Conservation (phyloP, 2,888 invertebrate species). For the Oegoconia quadripuncta region DNA sequence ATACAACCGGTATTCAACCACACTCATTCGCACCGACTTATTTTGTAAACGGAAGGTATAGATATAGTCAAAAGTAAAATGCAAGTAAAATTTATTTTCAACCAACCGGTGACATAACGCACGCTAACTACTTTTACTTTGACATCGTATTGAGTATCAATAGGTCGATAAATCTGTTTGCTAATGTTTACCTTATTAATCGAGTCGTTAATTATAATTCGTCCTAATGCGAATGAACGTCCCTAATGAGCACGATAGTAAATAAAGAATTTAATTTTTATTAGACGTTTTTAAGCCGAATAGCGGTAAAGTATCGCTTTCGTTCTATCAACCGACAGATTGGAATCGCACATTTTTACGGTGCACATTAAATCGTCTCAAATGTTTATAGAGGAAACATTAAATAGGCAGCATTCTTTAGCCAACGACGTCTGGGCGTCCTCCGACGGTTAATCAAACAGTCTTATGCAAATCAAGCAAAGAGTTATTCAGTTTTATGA, state of each 20-base stretch:
- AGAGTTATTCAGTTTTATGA: slow-evolving; percentile 59
- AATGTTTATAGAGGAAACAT: slow-evolving; percentile 54
- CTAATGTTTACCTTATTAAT: slow-evolving; percentile 29
- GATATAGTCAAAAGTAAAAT: too few relatives aligned
- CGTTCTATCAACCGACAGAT: slow-evolving; percentile 43
- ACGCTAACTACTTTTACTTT: not conserved
- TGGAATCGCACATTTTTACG: slow-evolving; percentile 47
- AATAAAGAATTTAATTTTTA: slow-evolving; percentile 57
- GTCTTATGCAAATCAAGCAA: slow-evolving; percentile 64
- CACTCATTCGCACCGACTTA: too few relatives aligned
- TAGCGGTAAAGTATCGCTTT: slow-evolving; percentile 55
- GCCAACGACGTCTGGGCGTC: slow-evolving; percentile 39
- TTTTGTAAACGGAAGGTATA: too few relatives aligned
- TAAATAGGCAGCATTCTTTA: slow-evolving; percentile 58
- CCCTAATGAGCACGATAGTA: slow-evolving; percentile 44
- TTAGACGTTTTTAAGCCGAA: slow-evolving; percentile 53
- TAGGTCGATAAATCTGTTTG: not conserved
- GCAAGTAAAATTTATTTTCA: too few relatives aligned
- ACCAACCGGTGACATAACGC: too few relatives aligned
- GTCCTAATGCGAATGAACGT: slow-evolving; percentile 39
- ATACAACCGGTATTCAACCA: too few relatives aligned
- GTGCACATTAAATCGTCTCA: slow-evolving; percentile 45
- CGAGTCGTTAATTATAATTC: slow-evolving; percentile 37
- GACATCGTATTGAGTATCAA: not conserved
- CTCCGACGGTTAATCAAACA: slow-evolving; percentile 52